Percentiles rank a stretch among this genome's conserved stretches.
Evolutionary conservation across 37 sponge, comb jelly and placozoan genomes (phyloP).

Genomic region (Oscarella lobularis): DNA sequence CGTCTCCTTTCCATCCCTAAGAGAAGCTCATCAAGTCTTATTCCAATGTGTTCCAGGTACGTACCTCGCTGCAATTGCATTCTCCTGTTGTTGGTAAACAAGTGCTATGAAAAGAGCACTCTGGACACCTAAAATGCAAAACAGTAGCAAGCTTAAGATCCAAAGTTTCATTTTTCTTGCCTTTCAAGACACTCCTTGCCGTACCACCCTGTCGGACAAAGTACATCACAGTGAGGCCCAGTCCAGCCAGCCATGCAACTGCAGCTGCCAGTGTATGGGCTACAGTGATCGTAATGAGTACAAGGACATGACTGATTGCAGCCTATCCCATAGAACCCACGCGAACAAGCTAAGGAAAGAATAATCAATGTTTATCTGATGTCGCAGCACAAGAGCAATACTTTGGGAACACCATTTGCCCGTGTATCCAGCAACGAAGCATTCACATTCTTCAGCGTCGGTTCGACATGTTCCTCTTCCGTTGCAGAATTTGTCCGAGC

Average conservation of each 20-base stretch:
- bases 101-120: no score
- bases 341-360: neutral
- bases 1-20: no score
- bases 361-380: neutral
- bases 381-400: neutral
- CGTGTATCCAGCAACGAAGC: neutral
- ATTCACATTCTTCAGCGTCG: neutral
- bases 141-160: no score
- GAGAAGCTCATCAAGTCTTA: no score
- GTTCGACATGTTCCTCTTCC: slow-evolving; percentile 44
- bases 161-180: no score
- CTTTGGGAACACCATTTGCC: neutral
- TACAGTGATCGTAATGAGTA: neutral
- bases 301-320: neutral
- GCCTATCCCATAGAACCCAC: neutral
- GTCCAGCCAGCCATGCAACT: slow-evolving; percentile 58
- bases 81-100: no score
- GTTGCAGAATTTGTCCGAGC: slow-evolving; percentile 32
- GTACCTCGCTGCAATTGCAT: no score
- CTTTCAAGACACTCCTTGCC: no score
- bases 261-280: slow-evolving; percentile 30
- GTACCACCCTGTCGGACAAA: no score
- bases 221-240: slow-evolving; percentile 47
- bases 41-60: no score
- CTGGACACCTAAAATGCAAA: no score